Evolutionary conservation across 2,888 invertebrate species (phyloP), one percentile per base, ranked within the genome.

Genomic region (Eupelmus urozonus): DNA sequence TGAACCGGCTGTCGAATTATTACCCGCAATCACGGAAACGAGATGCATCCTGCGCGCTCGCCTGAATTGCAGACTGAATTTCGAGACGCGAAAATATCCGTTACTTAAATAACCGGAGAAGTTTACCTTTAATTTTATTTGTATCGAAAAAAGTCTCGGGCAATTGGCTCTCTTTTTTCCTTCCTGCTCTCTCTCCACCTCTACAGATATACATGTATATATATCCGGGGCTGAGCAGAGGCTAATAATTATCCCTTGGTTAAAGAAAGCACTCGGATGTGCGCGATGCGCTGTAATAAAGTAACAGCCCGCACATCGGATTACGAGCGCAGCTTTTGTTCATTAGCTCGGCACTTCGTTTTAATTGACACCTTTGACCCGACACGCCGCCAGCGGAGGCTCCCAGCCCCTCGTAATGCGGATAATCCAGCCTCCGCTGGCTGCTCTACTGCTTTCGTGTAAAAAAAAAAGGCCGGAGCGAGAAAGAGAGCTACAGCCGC

Each of bases 321-420:
- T 49, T 49, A 49, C 49, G 49, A 20, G 62, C 82, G 78, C 77
- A 79, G 83, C 86, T 87, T 86, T 87, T 84, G 87, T 86, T 87
- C 86, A 87, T 87, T 87, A 87, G 72, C 73, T 29, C 69, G 83
- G 85, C 84, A 86, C 87, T 86, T 85, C 84, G 81, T 83, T 87
- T 86, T 87, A 87, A 87, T 86, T 87, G 87, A 86, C 86, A 86
- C 85, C 85, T 85, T 82, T 85, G 82, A 83, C 82, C 84, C 81
- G 82, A 82, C 81, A 79, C 57, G 77, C 20, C 25, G 34, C 25
- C n/a, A n/a, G n/a, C n/a, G n/a, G n/a, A n/a, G n/a, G n/a, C n/a
- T n/a, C n/a, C n/a, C n/a, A n/a, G n/a, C n/a, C n/a, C 42, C 49
- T 57, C 53, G 40, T 77, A 77, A 71, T 76, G 63, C 76, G 71